Evolutionary conservation across 2,888 invertebrate species (phyloP).

Genomic region (Bombylius major): DNA sequence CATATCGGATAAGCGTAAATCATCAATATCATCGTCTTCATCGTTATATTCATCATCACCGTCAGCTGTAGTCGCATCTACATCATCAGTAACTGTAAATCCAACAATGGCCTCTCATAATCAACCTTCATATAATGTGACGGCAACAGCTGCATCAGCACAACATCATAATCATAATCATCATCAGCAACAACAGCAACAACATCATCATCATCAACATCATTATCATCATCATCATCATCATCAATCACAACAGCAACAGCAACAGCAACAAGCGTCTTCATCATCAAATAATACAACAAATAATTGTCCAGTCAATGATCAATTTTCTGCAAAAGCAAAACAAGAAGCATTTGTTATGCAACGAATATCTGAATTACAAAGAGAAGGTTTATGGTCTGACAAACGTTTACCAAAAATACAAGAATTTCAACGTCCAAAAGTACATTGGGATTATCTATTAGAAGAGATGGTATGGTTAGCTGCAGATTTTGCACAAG

Average conservation of each 20-base stretch:
- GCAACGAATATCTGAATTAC: constrained; percentile 79
- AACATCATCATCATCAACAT: constrained; percentile 12
- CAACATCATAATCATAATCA: neutral
- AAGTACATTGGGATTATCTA: constrained; percentile 97
- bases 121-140: no score
- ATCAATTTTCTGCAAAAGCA: constrained; percentile 72
- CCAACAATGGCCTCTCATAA: constrained; percentile 7
- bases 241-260: constrained; percentile 13
- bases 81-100: constrained; percentile 5
- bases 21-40: constrained; percentile 11
- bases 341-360: constrained; percentile 90
- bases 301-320: constrained; percentile 11
- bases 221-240: constrained; percentile 6
- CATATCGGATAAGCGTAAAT: constrained; percentile 6
- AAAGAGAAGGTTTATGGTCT: constrained; percentile 91
- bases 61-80: constrained; percentile 3
- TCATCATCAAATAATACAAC: constrained; percentile 5
- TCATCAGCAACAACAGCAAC: constrained; percentile 12
- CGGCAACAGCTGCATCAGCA: constrained; percentile 3
- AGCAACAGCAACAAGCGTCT: constrained; percentile 13
- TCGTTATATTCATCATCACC: neutral
- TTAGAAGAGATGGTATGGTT: constrained; percentile 99
- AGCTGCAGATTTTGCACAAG: constrained; percentile 93
- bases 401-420: constrained; percentile 83
- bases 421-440: constrained; percentile 76